Conservation (phyloP, 1,140 invertebrate species). For the Apis mellifera region Amel_HAv3.1 CM009944.2:3886001-3886500, state of each 20-base stretch:
- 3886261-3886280: not conserved
- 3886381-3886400: constrained; percentile 22
- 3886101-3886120: constrained; percentile 1
- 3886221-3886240: too few species aligned
- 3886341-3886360: constrained; percentile 1
- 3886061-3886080: too few species aligned
- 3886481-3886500: constrained; percentile 42
- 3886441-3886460: not conserved
- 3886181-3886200: too few species aligned
- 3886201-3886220: too few species aligned
- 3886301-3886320: not conserved
- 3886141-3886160: not conserved
- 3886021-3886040: not conserved
- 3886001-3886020: not conserved
- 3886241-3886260: not conserved
- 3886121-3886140: not conserved
- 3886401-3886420: not conserved
- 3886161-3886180: not conserved
- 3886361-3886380: constrained; percentile 43
- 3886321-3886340: constrained; percentile 27
- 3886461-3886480: constrained; percentile 25
- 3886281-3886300: not conserved
- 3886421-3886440: not conserved
- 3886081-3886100: not conserved
- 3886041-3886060: not conserved